Evolutionary conservation across 2,113 vertebrate species (phyloP).

Genomic region (Nyctibius bracteatus): DNA sequence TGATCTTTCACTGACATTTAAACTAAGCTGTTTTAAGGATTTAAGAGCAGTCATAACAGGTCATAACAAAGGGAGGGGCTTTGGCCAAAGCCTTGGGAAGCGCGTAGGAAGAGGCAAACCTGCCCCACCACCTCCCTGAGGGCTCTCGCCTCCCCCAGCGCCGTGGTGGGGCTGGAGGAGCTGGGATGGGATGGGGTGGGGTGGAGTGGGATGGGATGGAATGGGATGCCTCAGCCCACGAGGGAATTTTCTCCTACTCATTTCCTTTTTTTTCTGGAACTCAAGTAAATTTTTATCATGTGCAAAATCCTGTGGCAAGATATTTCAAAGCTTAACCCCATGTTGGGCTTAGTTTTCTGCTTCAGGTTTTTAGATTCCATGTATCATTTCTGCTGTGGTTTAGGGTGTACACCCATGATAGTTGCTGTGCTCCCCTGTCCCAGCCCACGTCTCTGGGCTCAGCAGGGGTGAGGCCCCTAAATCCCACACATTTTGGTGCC

Average conservation of each 20-base stretch:
- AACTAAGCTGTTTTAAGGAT: conserved; percentile 26
- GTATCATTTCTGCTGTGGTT: neutral
- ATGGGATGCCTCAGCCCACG: neutral
- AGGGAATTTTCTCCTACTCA: conserved; percentile 38
- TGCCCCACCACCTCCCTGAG: neutral
- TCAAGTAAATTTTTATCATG: conserved; percentile 9
- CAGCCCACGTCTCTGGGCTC: neutral
- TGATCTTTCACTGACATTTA: conserved; percentile 51
- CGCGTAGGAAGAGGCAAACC: neutral
- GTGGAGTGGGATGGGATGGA: neutral
- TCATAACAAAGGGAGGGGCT: conserved; percentile 1
- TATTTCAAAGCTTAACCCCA: conserved; percentile 35
- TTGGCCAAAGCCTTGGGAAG: conserved; percentile 26
- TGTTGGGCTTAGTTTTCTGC: neutral
- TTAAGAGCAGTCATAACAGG: conserved; percentile 34
- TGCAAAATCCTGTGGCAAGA: neutral
- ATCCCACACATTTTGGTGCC: neutral
- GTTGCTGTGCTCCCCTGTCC: accelerated
- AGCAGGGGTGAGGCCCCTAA: neutral
- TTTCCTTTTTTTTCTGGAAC: conserved; percentile 34
- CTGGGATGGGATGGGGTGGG: neutral
- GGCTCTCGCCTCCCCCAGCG: neutral
- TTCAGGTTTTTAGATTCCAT: neutral
- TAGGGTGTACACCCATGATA: accelerated
- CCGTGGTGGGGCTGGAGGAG: neutral